Evolutionary conservation across 2,888 invertebrate species (phyloP), one percentile per base, ranked within the genome.

Genomic region (Hydroisotoma schaefferi): DNA sequence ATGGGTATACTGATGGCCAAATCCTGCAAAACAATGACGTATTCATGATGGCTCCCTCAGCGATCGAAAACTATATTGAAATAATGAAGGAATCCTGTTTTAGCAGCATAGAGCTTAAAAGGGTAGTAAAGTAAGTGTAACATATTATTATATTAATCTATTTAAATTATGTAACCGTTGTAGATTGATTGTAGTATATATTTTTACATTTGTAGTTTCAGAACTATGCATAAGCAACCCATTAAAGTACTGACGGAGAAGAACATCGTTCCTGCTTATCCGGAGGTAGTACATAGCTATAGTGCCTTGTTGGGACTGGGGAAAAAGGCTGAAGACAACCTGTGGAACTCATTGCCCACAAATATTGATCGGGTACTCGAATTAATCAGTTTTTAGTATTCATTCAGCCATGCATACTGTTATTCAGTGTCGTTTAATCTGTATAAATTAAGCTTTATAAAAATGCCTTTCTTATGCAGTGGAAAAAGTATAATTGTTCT

Each of bases 31-130:
- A 81, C 68, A 82, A 83, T 0, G 80, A 81, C 74, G 73, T 86
- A 2, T 78, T 86, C n/a, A 80, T 79, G 55, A 79, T 81, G 74
- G 81, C 81, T 70, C 79, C 81, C 1, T 76, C 81, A 25, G 81
- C 81, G 28, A 75, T 85, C 71, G 81, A 82, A 52, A 84, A 86
- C 72, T 84, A 85, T 70, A 81, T 81, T 61, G 79, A 80, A 72
- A 81, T 84, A 46, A 75, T 87, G 15, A 77, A 77, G 65, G 86
- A 87, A 76, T 84, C 84, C 73, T 82, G 83, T 18, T 84, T 85
- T 67, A 61, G 72, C 1, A 65, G 74, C 15, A 74, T 82, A 2
- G 77, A 79, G 76, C 72, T 74, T 26, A 18, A 18, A 2, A 55
- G 61, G 49, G 55, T 69, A 12, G 6, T 55, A 12, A 63, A 61